Base-by-base conservation (phyloP, 2,888 invertebrate species). In the Trichogramma evanescens region DNA sequence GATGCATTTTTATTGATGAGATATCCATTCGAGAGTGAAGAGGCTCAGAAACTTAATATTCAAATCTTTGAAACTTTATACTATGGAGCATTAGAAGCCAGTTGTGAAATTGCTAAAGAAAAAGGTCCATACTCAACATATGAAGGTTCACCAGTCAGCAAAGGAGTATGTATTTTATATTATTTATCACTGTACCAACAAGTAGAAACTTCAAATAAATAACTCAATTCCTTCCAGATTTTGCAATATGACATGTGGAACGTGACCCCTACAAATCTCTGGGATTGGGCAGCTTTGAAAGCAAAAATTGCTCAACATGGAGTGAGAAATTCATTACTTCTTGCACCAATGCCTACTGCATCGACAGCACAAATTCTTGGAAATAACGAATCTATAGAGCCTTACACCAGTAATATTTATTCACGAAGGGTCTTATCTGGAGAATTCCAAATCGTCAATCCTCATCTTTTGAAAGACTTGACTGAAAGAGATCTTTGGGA, bases 341-440 rank as follows among this genome's bases (percentile, higher is more conserved):
- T 98, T 65, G 97, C 98, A 0, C 97, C 97, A 0, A 99, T 99
- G 98, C 98, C 98, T 0, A 99, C 98, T 5, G 97, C 98, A 6
- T 96, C 97, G 1, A 99, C 98, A 0, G 98, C 99, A 3, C 98
- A 99, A 80, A 99, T 99, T 73, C 84, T 99, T 50, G 99, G 99
- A 13, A 99, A 99, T 76, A 99, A 98, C 76, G 98, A 99, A 78
- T 93, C 96, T 0, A 91, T 97, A 72, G 99, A 99, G 79, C 94
- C 99, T 0, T 99, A 97, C 78, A 98, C 97, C 0, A 95, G 93
- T 44, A 99, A 99, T 75, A 93, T 99, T 69, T 99, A 98, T 78
- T 89, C 91, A 26, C 82, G 98, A 67, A 82, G 96, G 54, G 98
- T 99, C 1, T 81, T 97, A 5, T 95, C 95, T 4, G 98, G 98